Base-by-base conservation (phyloP, 2,113 vertebrate genomes). In the Cnemophilus loriae region DNA sequence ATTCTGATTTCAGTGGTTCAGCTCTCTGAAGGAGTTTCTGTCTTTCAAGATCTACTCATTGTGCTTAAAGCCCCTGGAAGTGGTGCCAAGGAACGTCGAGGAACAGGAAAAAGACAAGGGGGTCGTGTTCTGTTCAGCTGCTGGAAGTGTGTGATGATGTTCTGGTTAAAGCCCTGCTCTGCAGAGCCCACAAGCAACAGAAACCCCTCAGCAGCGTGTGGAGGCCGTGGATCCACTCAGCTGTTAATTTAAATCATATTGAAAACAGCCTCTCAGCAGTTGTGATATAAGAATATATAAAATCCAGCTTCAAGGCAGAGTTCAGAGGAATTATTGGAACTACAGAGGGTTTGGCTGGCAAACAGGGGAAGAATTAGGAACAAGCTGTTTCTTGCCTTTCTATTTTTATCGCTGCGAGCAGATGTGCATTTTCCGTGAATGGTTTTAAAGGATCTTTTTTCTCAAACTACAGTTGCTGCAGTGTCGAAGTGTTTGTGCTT, bases 21-120 rank as follows among this genome's bases (percentile, higher is more conserved):
- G 89, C 57, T 69, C 78, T 93, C 94, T 96, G 42, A 80, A 89
- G 91, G 91, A 91, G 71, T 39, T 89, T 74, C 87, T 96, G 94
- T 92, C 91, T 96, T 96, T 96, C 74, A 89, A 84, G 89, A 87
- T 91, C 81, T 74, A 44, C 82, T 97, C 63, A 56, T 59, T 93
- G 89, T 12, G 39, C 90, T 96, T 70, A 88, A 97, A 94, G 23
- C 30, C 52, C 35, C 90, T 96, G 87, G 73, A 97, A 96, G 73
- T 63, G n/a, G 46, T 93, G 94, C 91, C 93, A 97, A 83, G 77
- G 52, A 70, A 30, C 41, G 10, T 16, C 3, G 5, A 89, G 22
- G 42, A 81, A 21, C 16, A 41, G 39, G 56, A 20, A n/a, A 42
- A 50, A 42, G 35, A 14, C n/a, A 3, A 89, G 65, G 67, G 49